These are phyloP conservation scores for Nasonia oneida DNA, from an alignment of 2,888 invertebrate genomes.

Conservation along the genomic window DNA sequence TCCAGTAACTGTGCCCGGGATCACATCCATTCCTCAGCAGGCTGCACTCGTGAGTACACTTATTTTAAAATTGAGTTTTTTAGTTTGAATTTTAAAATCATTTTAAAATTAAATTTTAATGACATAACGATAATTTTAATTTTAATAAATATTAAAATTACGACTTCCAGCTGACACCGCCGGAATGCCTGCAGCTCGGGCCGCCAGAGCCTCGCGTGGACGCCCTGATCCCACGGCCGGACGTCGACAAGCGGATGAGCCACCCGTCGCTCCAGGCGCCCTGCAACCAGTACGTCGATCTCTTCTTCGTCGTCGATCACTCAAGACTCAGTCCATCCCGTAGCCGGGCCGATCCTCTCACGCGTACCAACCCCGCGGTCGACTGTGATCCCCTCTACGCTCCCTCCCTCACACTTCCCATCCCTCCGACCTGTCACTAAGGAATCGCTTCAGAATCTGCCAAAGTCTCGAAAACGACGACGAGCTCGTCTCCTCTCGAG, in stretches of 20 bases:
- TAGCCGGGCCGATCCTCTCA: constrained; percentile 60
- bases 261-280: constrained; percentile 72
- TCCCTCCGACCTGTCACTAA: constrained; percentile 19
- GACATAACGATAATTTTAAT: too few species aligned
- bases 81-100: not conserved
- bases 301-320: constrained; percentile 69
- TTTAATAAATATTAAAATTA: not conserved
- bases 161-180: constrained; percentile 70
- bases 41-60: constrained; percentile 68
- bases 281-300: constrained; percentile 73
- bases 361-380: constrained; percentile 20
- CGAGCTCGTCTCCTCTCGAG: constrained; percentile 45
- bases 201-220: constrained; percentile 72
- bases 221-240: constrained; percentile 72
- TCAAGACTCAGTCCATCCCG: not conserved
- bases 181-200: constrained; percentile 73
- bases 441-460: constrained; percentile 35
- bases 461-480: constrained; percentile 37
- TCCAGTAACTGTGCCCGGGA: constrained; percentile 79
- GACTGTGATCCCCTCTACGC: not conserved
- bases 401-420: not conserved
- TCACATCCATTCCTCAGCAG: constrained; percentile 74
- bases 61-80: not conserved
- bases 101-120: too few species aligned
- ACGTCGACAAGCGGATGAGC: constrained; percentile 74